These are phyloP conservation scores for Staurois parvus DNA, from an alignment of 2,797 vertebrate species.

Conservation along the genomic window DNA sequence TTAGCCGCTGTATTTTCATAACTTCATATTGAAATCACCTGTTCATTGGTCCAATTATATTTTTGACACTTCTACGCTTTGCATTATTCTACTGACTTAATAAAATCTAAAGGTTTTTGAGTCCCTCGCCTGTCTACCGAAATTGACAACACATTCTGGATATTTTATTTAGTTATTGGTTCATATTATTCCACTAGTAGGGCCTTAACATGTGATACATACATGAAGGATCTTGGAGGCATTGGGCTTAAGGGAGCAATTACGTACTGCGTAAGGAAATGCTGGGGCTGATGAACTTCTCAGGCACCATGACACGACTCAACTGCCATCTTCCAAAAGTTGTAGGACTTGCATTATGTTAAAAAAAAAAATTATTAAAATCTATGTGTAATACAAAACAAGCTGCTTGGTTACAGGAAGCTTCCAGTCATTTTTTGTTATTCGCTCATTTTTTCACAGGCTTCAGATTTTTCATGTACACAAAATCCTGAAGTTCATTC, in stretches of 20 bases:
- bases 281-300: conserved; percentile 17
- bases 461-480: neutral
- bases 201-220: neutral
- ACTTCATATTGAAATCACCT: too few relatives aligned
- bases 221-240: neutral
- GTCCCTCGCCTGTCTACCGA: too few relatives aligned
- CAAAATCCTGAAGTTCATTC: neutral
- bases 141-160: too few relatives aligned
- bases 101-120: too few relatives aligned
- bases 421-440: neutral
- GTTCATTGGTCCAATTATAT: too few relatives aligned
- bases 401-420: neutral
- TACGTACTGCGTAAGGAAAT: conserved; percentile 33
- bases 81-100: too few relatives aligned
- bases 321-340: conserved; percentile 36
- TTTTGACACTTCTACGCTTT: too few relatives aligned
- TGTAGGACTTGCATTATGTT: conserved; percentile 19
- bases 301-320: conserved; percentile 42
- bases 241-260: conserved; percentile 4
- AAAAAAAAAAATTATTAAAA: conserved; percentile 15
- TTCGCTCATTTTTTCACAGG: conserved; percentile 5
- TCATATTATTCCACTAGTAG: neutral
- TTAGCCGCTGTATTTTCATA: too few relatives aligned
- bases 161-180: neutral
- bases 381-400: conserved; percentile 5